Evolutionary conservation across 2,113 vertebrate species (phyloP), one percentile per base, ranked within the genome.

Genomic region (Perca fluviatilis): DNA sequence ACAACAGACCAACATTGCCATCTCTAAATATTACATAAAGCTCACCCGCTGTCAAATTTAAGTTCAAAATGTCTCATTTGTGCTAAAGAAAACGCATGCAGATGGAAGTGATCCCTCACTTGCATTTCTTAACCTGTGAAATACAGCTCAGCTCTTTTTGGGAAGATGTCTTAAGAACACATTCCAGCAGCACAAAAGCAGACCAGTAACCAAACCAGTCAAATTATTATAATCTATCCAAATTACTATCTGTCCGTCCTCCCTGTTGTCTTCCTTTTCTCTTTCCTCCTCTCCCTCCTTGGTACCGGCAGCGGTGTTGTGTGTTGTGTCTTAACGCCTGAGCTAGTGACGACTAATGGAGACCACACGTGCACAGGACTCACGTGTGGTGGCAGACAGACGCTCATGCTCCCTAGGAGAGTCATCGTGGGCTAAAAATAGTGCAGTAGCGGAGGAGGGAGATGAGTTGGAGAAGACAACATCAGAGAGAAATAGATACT

Each of bases 361-460:
- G 54, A 27, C 61, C 3, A 7, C 92, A 93, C 89, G 92, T 94
- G 92, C 70, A 4, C 60, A 0, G 58, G 36, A 7, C 83, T 86
- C 93, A 93, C 91, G 93, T 94, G 21, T 3, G 12, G 63, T 73
- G 85, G 82, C 87, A 92, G 89, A 89, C 86, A 70, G 82, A 43
- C 47, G 7, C 80, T 89, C 82, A 62, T 57, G 69, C 71, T 82
- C 81, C 57, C 82, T 21, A 60, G 65, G 74, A 68, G 80, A 87
- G 75, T 84, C 92, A 50, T 85, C 66, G 2, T 12, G 64, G 51
- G 79, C 88, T 93, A 94, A 93, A 91, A 90, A 93, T 93, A 94
- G 82, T 12, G 0, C 18, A 1, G 15, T 2, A 3, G 46, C 1
- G 68, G 70, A 82, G 88, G 79, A 68, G 69, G 73, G 63, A 76